Evolutionary conservation across 2,888 invertebrate species (phyloP).

Genomic region (Sphaerophoria taeniata): DNA sequence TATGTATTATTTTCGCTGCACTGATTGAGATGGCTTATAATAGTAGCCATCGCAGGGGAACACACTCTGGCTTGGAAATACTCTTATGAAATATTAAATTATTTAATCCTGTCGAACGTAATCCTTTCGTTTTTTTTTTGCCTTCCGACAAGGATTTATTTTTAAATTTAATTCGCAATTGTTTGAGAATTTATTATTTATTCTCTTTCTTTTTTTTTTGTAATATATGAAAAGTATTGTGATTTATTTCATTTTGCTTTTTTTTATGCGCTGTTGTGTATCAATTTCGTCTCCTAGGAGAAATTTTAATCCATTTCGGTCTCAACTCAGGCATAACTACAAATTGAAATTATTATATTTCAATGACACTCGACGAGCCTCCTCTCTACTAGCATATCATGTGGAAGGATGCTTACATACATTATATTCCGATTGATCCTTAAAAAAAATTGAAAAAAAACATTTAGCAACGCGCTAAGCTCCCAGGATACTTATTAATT

Average conservation of each 20-base stretch:
- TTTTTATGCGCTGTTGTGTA: slow-evolving; percentile 21
- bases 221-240: slow-evolving; percentile 20
- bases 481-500: slow-evolving; percentile 68
- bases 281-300: slow-evolving; percentile 63
- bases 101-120: slow-evolving; percentile 52
- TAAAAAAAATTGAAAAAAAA: slow-evolving; percentile 32
- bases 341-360: slow-evolving; percentile 67
- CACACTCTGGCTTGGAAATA: slow-evolving; percentile 35
- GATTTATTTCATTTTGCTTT: slow-evolving; percentile 7
- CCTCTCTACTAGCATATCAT: slow-evolving; percentile 7
- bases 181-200: slow-evolving; percentile 58
- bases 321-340: slow-evolving; percentile 64
- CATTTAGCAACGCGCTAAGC: slow-evolving; percentile 56
- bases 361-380: slow-evolving; percentile 53
- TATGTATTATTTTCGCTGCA: background rate
- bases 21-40: background rate
- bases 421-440: slow-evolving; percentile 25
- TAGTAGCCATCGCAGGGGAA: slow-evolving; percentile 5
- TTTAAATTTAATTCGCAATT: slow-evolving; percentile 62
- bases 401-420: slow-evolving; percentile 30
- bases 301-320: slow-evolving; percentile 70
- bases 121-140: slow-evolving; percentile 51
- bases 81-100: slow-evolving; percentile 64
- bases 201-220: slow-evolving; percentile 15
- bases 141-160: slow-evolving; percentile 22